Conservation (phyloP, 1,140 invertebrate species). For the Apis dorsata region DNA sequence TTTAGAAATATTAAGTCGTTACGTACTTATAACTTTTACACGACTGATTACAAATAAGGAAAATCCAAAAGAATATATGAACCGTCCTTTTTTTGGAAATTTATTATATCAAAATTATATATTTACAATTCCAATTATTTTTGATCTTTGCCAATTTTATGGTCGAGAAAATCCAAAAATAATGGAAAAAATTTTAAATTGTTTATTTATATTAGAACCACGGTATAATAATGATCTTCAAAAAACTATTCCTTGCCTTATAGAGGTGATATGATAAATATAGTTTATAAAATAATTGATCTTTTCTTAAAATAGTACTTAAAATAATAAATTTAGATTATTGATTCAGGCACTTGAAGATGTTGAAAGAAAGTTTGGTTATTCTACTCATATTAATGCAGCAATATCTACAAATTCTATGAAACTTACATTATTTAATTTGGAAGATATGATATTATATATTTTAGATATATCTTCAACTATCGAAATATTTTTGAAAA, state of each 20-base stretch:
- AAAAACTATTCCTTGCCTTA: constrained; percentile 81
- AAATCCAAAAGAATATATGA: constrained; percentile 85
- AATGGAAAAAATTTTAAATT: constrained; percentile 83
- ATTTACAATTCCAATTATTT: constrained; percentile 89
- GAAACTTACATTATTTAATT: constrained; percentile 77
- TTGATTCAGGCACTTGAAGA: constrained; percentile 65
- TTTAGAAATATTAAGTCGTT: constrained; percentile 82
- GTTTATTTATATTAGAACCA: constrained; percentile 86
- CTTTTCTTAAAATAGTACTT: neutral
- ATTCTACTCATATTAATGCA: constrained; percentile 70
- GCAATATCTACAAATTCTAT: constrained; percentile 71
- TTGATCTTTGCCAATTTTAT: constrained; percentile 88
- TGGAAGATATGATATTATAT: constrained; percentile 87
- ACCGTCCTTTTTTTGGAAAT: constrained; percentile 83
- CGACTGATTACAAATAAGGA: constrained; percentile 89
- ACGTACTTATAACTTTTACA: constrained; percentile 85
- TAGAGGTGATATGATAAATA: constrained; percentile 63
- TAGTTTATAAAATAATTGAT: neutral
- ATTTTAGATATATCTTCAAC: constrained; percentile 86
- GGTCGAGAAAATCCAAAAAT: constrained; percentile 84
- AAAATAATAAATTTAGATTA: neutral
- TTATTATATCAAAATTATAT: constrained; percentile 90
- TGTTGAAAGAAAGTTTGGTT: constrained; percentile 69
- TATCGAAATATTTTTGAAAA: constrained; percentile 83
- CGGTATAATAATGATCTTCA: constrained; percentile 85